A percentile compares a stretch with the other conserved stretches of the same genome.
Conservation (phyloP, 2,797 vertebrate species). For the Karalla daura region DNA sequence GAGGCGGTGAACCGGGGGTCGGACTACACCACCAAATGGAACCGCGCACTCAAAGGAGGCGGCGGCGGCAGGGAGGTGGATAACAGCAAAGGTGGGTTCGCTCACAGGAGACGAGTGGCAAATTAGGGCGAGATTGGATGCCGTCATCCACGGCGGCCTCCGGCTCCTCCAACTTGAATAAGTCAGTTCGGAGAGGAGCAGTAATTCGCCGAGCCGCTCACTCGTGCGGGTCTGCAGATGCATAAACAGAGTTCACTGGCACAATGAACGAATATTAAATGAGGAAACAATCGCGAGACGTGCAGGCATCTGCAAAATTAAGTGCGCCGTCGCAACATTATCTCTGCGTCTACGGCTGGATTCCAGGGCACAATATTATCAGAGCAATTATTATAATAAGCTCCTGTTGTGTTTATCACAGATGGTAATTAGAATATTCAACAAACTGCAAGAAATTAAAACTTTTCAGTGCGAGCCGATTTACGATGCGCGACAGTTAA, state of each 20-base stretch:
- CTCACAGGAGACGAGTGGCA: not conserved
- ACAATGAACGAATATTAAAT: conserved; percentile 5
- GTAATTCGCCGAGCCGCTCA: not conserved
- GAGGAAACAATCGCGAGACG: conserved; percentile 15
- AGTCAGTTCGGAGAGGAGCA: not conserved
- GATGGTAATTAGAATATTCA: conserved; percentile 6
- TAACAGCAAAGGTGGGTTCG: conserved; percentile 90
- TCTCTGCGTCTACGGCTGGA: not conserved
- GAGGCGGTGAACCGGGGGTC: conserved; percentile 71
- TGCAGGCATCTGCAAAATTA: not conserved
- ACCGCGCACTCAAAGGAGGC: conserved; percentile 86
- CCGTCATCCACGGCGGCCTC: not conserved
- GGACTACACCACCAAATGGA: conserved; percentile 85
- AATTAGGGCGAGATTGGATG: not conserved
- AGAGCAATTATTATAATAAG: conserved; percentile 7
- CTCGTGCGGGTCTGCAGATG: conserved; percentile 4
- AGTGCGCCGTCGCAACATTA: conserved; percentile 17
- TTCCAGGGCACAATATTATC: conserved; percentile 14
- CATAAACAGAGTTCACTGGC: not conserved
- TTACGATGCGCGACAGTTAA: conserved; percentile 4
- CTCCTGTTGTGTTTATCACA: not conserved
- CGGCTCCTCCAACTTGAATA: not conserved
- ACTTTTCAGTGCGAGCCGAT: conserved; percentile 19
- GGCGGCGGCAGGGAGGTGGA: conserved; percentile 87
- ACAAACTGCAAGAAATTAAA: conserved; percentile 4